A percentile compares a stretch with the other conserved stretches of the same genome.
Conservation (phyloP, 2,113 vertebrate species). For the Ahaetulla prasina region DNA sequence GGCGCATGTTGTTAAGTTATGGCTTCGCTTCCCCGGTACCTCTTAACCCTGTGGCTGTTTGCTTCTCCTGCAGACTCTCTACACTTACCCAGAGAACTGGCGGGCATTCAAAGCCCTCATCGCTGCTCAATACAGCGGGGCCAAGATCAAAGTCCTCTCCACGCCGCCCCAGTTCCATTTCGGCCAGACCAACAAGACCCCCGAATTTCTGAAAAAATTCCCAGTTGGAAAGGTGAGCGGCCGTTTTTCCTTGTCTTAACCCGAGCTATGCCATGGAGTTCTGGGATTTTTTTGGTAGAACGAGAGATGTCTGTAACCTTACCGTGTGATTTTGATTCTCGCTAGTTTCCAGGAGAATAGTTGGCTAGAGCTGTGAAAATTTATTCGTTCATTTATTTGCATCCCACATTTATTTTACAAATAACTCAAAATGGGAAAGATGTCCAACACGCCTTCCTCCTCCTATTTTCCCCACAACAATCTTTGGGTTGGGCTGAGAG, state of each 20-base stretch:
- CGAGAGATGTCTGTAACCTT: background rate
- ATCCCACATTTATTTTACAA: background rate
- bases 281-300: background rate
- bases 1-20: fast-evolving
- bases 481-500: background rate
- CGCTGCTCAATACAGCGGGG: conserved; percentile 88
- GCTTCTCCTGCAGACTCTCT: conserved; percentile 77
- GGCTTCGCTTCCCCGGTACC: background rate
- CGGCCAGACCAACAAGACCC: conserved; percentile 87
- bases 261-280: background rate
- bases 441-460: too few relatives aligned
- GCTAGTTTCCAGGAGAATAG: background rate
- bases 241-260: fast-evolving
- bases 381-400: background rate
- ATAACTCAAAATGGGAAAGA: background rate
- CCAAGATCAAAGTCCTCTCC: conserved; percentile 80
- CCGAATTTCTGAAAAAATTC: conserved; percentile 85
- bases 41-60: fast-evolving
- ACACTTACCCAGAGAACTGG: conserved; percentile 94
- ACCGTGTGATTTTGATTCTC: background rate
- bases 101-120: conserved; percentile 92
- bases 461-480: background rate
- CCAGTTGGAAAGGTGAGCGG: conserved; percentile 85
- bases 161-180: conserved; percentile 88
- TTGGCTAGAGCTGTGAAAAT: too few relatives aligned